Evolutionary conservation across 2,113 vertebrate species (phyloP).

Genomic region (Chrysemys picta): DNA sequence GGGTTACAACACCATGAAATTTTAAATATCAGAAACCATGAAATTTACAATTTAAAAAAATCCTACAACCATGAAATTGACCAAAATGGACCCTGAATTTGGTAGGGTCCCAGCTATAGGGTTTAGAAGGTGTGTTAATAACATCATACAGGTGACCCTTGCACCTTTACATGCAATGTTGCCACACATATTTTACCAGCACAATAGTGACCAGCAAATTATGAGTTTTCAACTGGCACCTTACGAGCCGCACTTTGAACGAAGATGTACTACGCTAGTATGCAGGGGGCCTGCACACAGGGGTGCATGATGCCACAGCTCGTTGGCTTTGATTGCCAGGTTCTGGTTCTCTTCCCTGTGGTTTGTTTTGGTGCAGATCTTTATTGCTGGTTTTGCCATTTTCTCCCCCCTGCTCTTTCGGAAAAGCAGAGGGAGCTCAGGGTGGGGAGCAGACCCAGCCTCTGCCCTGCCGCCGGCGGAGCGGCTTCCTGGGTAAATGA

Average conservation of each 20-base stretch:
- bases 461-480: no score
- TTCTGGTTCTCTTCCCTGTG: background rate
- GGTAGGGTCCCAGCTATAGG: no score
- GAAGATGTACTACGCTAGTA: no score
- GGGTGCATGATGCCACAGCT: background rate
- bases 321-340: background rate
- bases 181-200: background rate
- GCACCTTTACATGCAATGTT: background rate
- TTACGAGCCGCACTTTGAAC: background rate
- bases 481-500: no score
- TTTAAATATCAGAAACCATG: no score
- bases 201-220: background rate
- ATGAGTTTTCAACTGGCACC: background rate
- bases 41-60: no score
- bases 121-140: background rate
- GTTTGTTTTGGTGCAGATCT: background rate
- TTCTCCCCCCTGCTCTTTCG: background rate
- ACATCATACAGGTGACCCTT: background rate
- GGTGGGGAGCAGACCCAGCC: no score
- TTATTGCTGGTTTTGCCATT: background rate
- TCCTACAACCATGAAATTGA: no score
- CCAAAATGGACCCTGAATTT: no score
- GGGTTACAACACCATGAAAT: no score
- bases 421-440: background rate
- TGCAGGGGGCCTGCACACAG: background rate